Evolutionary conservation across 1,140 invertebrate genomes (phyloP).

Genomic region (Hestina assimilis): DNA sequence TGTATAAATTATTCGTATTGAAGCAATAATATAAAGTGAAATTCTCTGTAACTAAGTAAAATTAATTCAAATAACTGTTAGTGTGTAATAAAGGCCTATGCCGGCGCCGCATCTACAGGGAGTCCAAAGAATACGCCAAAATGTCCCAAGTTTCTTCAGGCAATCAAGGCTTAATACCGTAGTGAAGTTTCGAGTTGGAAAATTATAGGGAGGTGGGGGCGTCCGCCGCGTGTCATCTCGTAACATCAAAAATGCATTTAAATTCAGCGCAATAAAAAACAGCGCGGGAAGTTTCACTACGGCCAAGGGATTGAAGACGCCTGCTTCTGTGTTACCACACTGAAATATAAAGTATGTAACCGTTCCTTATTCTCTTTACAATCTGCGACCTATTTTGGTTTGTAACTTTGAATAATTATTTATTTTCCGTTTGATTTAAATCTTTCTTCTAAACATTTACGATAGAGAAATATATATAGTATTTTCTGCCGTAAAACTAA

Average conservation of each 20-base stretch:
- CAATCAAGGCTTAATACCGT: constrained; percentile 78
- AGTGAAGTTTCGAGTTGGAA: constrained; percentile 75
- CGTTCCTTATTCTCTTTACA: constrained; percentile 44
- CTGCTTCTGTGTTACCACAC: constrained; percentile 49
- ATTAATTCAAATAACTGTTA: constrained; percentile 71
- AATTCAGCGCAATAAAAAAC: constrained; percentile 78
- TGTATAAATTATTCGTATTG: not conserved
- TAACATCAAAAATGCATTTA: constrained; percentile 79
- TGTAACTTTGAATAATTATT: constrained; percentile 5
- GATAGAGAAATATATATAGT: no score
- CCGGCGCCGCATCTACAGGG: constrained; percentile 66
- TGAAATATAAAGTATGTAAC: constrained; percentile 58
- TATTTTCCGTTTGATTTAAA: no score
- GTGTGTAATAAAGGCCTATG: constrained; percentile 65
- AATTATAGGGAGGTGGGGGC: constrained; percentile 71
- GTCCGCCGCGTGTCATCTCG: constrained; percentile 77
- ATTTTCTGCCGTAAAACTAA: not conserved
- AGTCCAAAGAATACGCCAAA: constrained; percentile 75
- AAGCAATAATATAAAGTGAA: constrained; percentile 11
- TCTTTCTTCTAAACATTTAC: no score
- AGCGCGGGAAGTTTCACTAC: constrained; percentile 71
- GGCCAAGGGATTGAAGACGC: constrained; percentile 67
- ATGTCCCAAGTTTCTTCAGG: constrained; percentile 77
- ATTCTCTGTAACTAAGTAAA: constrained; percentile 16
- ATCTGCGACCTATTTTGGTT: constrained; percentile 47